These are phyloP conservation scores for Temnothorax nylanderi DNA, from an alignment of 1,140 invertebrate genomes.

Conservation along the genomic window DNA sequence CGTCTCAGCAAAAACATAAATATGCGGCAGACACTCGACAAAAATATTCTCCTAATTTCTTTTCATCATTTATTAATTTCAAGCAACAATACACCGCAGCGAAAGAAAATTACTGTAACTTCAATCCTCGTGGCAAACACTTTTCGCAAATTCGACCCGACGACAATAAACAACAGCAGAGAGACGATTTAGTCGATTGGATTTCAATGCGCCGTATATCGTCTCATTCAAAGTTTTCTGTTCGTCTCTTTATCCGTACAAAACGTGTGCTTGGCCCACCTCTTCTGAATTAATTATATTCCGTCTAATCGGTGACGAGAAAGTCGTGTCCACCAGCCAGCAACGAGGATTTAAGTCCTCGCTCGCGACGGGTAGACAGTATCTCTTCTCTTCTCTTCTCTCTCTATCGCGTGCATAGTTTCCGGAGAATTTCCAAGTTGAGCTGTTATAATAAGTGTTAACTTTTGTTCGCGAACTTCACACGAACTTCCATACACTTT, in stretches of 20 bases:
- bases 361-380: background rate
- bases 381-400: background rate
- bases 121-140: background rate
- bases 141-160: constrained; percentile 7
- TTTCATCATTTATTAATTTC: background rate
- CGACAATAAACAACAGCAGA: background rate
- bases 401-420: too few species aligned
- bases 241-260: constrained; percentile 45
- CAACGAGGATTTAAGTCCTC: constrained; percentile 2
- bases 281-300: constrained; percentile 60
- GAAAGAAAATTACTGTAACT: constrained; percentile 15
- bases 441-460: constrained; percentile 40
- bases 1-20: background rate
- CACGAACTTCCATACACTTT: background rate
- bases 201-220: constrained; percentile 55
- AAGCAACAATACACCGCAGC: too few species aligned
- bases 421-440: constrained; percentile 39
- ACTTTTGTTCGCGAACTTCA: constrained; percentile 27
- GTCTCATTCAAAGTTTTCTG: constrained; percentile 45
- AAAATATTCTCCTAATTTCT: background rate
- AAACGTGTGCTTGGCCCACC: constrained; percentile 17
- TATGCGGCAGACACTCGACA: background rate
- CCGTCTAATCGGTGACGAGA: constrained; percentile 39
- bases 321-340: constrained; percentile 22
- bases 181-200: constrained; percentile 26